These are phyloP conservation scores for Schizothorax lantsangensis DNA, from an alignment of 2,797 vertebrate genomes.

Conservation along the genomic window DNA sequence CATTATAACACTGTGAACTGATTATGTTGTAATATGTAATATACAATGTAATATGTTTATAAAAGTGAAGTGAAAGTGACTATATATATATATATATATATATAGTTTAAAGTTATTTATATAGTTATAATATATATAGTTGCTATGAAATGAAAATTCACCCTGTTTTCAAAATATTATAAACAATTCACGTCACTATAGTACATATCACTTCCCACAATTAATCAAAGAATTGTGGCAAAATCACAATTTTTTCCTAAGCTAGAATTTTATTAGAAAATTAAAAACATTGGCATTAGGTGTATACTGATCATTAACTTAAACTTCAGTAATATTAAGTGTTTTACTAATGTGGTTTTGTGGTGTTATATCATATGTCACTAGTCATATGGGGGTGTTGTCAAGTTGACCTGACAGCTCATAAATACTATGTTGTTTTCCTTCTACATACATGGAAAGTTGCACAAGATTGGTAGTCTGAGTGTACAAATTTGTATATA, in stretches of 20 bases:
- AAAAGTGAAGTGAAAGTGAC: background rate
- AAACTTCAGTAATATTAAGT: conserved; percentile 32
- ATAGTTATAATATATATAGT: too few relatives aligned
- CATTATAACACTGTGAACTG: background rate
- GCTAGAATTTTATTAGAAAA: background rate
- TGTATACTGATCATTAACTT: background rate
- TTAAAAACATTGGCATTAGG: background rate
- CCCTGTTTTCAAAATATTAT: background rate
- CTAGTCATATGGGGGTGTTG: conserved; percentile 45
- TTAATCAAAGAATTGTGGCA: background rate
- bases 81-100: too few relatives aligned
- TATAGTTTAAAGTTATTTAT: background rate
- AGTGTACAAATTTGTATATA: background rate
- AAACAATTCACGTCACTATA: background rate
- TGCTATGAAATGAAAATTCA: background rate
- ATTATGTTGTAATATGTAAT: background rate
- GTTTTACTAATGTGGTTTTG: conserved; percentile 43
- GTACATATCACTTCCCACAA: background rate
- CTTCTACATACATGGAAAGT: background rate
- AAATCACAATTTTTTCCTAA: background rate
- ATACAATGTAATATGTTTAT: background rate
- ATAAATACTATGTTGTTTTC: conserved; percentile 63
- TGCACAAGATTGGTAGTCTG: conserved; percentile 14
- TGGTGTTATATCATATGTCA: conserved; percentile 52
- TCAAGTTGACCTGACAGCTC: conserved; percentile 58